phyloP scores from a whole-genome alignment of 2,888 invertebrate genomes.

The Aspidiotus rigidus region DNA sequence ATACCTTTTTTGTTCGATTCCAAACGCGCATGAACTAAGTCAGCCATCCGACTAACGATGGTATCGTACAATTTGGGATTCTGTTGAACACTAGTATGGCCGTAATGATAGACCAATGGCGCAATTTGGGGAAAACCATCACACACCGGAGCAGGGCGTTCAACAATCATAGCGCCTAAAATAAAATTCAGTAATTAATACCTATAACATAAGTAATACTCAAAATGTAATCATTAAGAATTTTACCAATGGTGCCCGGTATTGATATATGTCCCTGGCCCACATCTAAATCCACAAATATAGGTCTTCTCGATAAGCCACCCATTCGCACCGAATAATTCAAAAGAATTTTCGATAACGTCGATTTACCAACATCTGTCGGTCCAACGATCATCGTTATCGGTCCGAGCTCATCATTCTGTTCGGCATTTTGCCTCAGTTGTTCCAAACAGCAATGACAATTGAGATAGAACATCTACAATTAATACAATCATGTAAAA shows the following conservation, averaged over 20 bases:
- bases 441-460: constrained; percentile 91
- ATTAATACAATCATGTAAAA: constrained; percentile 2
- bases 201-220: not conserved
- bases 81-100: constrained; percentile 64
- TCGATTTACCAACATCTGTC: constrained; percentile 92
- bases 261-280: constrained; percentile 88
- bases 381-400: constrained; percentile 88
- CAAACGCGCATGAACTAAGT: constrained; percentile 72
- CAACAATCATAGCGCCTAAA: constrained; percentile 68
- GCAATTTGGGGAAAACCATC: constrained; percentile 92
- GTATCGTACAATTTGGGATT: constrained; percentile 79
- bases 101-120: constrained; percentile 87
- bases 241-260: constrained; percentile 74
- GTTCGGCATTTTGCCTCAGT: constrained; percentile 71
- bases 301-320: constrained; percentile 55
- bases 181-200: not conserved
- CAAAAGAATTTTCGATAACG: constrained; percentile 72
- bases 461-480: constrained; percentile 75
- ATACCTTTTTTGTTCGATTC: constrained; percentile 78
- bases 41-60: constrained; percentile 72
- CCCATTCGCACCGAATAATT: constrained; percentile 93
- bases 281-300: constrained; percentile 90
- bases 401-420: constrained; percentile 62
- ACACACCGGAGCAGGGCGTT: constrained; percentile 85
- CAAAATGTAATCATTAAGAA: not conserved